phyloP scores from a whole-genome alignment of 2,888 invertebrate genomes.

The Noctua janthe region DNA sequence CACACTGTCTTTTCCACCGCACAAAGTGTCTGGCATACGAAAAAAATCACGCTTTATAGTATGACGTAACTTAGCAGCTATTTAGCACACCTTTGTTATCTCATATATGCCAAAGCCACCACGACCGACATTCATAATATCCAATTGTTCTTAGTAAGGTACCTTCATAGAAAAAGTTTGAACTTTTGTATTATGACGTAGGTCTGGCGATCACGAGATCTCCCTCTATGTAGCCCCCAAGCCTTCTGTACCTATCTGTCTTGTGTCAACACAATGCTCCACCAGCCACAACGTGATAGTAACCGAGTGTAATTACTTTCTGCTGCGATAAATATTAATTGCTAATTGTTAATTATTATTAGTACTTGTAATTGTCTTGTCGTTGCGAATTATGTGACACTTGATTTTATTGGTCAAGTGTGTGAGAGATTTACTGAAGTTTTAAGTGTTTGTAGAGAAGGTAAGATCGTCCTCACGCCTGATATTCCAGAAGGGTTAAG shows the following conservation, averaged over 20 bases:
- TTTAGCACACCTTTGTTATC: no score
- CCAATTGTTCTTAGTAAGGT: no score
- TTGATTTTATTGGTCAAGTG: constrained; percentile 20
- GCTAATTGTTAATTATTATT: constrained; percentile 23
- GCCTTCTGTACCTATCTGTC: constrained; percentile 4
- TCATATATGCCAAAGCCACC: no score
- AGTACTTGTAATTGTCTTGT: constrained; percentile 22
- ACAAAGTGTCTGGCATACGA: no score
- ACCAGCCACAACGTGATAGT: not conserved
- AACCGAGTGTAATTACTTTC: constrained; percentile 15
- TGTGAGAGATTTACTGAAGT: not conserved
- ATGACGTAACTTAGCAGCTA: no score
- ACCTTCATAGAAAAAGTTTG: no score
- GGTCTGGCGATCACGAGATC: no score
- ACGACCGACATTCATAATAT: no score
- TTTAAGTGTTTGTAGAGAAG: not conserved
- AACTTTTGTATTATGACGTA: no score
- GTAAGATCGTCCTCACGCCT: not conserved
- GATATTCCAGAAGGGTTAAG: not conserved
- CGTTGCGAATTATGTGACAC: constrained; percentile 26
- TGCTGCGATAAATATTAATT: constrained; percentile 26
- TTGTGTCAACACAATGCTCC: constrained; percentile 9
- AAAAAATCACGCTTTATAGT: no score
- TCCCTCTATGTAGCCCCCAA: no score
- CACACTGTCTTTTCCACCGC: no score